Conservation (phyloP, 2,888 invertebrate genomes). For the Ramazzottius varieornatus region DNA sequence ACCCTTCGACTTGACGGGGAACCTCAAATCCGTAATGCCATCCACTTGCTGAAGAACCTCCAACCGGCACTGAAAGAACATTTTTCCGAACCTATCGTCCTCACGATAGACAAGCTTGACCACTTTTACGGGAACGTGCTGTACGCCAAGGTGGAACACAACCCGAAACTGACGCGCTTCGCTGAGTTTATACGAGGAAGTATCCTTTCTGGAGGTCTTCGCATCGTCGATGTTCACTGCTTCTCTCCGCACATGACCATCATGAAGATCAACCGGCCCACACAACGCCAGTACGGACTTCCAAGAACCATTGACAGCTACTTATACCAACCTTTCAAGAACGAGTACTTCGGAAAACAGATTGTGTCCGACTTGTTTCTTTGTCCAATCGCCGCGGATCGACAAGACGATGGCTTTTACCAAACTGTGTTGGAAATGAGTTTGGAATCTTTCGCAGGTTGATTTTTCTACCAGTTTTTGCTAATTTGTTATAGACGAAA, state of each 20-base stretch:
- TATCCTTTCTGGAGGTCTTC: conserved; percentile 16
- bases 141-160: conserved; percentile 19
- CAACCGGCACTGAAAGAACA: conserved; percentile 12
- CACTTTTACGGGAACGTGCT: conserved; percentile 23
- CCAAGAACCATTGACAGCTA: conserved; percentile 14
- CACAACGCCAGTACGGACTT: conserved; percentile 6
- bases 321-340: conserved; percentile 16
- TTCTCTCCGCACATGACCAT: conserved; percentile 25
- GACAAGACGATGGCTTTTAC: conserved; percentile 22
- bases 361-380: conserved; percentile 18
- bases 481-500: too few relatives aligned
- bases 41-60: conserved; percentile 11
- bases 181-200: conserved; percentile 16
- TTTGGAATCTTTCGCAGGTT: background rate
- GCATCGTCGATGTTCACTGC: conserved; percentile 21
- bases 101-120: conserved; percentile 17
- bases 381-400: conserved; percentile 20
- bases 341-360: conserved; percentile 19
- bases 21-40: conserved; percentile 11
- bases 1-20: conserved; percentile 20
- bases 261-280: conserved; percentile 21
- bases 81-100: conserved; percentile 12
- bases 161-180: conserved; percentile 16
- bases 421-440: conserved; percentile 10
- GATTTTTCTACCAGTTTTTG: too few relatives aligned